phyloP scores from a whole-genome alignment of 1,140 invertebrate genomes.

The Aphis gossypii region DNA sequence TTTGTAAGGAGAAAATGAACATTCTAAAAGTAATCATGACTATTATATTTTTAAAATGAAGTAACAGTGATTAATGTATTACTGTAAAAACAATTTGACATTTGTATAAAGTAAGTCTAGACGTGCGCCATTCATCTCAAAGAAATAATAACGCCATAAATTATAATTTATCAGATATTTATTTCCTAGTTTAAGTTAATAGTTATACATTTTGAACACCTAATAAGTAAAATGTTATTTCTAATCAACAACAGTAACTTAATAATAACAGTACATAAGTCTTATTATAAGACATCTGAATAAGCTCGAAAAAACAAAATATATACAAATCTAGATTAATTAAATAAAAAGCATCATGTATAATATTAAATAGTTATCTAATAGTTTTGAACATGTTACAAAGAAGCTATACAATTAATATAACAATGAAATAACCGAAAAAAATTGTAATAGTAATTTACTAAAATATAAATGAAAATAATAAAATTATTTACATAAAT shows the following conservation, averaged over 20 bases:
- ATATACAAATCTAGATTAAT: background rate
- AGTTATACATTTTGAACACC: background rate
- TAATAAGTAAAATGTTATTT: slow-evolving; percentile 14
- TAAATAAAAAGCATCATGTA: background rate
- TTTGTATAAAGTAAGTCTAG: background rate
- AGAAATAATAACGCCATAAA: background rate
- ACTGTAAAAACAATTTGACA: background rate
- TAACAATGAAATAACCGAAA: slow-evolving; percentile 9
- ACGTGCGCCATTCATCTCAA: background rate
- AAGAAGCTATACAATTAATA: background rate
- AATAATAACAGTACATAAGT: background rate
- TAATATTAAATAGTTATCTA: background rate
- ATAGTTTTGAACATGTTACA: background rate
- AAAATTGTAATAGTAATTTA: background rate
- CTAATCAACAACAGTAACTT: background rate
- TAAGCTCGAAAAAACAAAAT: background rate
- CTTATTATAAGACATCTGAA: background rate
- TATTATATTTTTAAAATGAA: too few species aligned
- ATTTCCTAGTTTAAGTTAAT: background rate
- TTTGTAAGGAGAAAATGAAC: too few species aligned
- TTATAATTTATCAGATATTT: slow-evolving; percentile 1
- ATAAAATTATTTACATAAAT: slow-evolving; percentile 10
- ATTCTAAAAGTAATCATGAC: too few species aligned
- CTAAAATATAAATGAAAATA: background rate
- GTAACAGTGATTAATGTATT: too few species aligned